These are phyloP conservation scores for Drosophila miranda DNA, from an alignment of 1,140 invertebrate genomes.

Conservation along the genomic window DNA sequence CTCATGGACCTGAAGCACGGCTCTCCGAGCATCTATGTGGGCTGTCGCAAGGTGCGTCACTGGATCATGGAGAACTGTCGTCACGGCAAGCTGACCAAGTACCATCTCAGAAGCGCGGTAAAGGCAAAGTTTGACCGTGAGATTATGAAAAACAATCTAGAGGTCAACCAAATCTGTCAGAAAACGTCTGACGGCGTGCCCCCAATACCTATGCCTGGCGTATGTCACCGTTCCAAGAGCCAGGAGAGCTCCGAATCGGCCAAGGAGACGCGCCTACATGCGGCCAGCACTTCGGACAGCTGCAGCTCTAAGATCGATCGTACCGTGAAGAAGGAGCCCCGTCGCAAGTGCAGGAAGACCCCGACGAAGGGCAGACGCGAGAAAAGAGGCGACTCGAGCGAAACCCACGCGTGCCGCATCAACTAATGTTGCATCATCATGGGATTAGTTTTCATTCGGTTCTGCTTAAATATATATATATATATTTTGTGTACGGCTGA, in stretches of 20 bases:
- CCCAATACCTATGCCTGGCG: neutral
- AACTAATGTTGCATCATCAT: conserved; percentile 18
- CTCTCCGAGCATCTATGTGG: conserved; percentile 26
- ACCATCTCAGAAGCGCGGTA: neutral
- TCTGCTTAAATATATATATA: conserved; percentile 4
- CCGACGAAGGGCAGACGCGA: too few relatives aligned
- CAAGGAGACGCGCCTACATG: conserved; percentile 13
- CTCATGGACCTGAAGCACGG: conserved; percentile 3
- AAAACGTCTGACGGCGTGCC: too few relatives aligned
- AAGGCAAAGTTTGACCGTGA: conserved; percentile 30
- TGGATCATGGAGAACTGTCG: conserved; percentile 58
- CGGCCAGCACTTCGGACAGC: conserved; percentile 20
- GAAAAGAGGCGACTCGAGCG: neutral
- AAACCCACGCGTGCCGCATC: conserved; percentile 33
- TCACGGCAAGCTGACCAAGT: conserved; percentile 29
- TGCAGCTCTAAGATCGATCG: conserved; percentile 12
- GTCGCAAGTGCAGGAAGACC: neutral
- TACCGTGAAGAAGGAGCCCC: neutral
- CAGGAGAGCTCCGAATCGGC: conserved; percentile 2
- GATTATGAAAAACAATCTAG: conserved; percentile 51
- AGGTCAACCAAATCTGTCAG: neutral
- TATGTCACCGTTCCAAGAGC: conserved; percentile 14
- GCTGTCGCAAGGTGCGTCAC: conserved; percentile 27
- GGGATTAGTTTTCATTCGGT: neutral
- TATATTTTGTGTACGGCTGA: conserved; percentile 21